Base-by-base conservation (phyloP, 2,797 vertebrate species). In the Sebastes jordani region DNA sequence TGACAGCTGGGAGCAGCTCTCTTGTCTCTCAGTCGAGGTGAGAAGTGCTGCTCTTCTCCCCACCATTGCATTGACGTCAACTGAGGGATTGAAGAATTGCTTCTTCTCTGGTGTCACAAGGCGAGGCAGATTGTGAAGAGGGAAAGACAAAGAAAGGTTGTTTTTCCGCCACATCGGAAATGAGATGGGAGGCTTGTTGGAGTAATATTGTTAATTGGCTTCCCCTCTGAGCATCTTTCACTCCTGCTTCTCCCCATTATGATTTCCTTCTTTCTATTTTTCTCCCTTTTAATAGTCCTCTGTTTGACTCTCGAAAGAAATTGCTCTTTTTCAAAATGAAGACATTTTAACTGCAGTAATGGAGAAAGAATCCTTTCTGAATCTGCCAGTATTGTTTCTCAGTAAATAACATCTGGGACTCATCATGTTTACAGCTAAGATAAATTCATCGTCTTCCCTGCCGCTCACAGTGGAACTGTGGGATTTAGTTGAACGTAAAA, bases 31-130 rank as follows among this genome's bases (percentile, higher is more conserved):
- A 71, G 63, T 3, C 25, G 70, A 80, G 71, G 76, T 80, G 78
- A 80, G 81, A 77, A 84, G 78, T 69, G 78, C 71, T 73, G 66
- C 84, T 75, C 74, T 58, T 79, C 71, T 73, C 46, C 34, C 42
- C 70, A 49, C 11, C 36, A 10, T 58, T 66, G 60, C 55, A 63
- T 74, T 71, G 72, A 72, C 6, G 11, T 82, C 74, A 75, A 34
- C 64, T 52, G 58, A 74, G 25, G 42, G 74, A 67, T 13, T 64
- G 80, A 83, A 74, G 64, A 74, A 71, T 80, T 61, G 65, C 34
- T 36, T 49, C 14, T 78, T 78, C 46, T 58, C 60, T 4, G 4
- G 14, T 72, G 49, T 63, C 65, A 64, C 11, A 64, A 71, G 20
- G 58, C 8, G 59, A 81, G 25, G 66, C 9, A 61, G 52, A 77